Conservation (phyloP, 2,797 vertebrate genomes). For the Tragelaphus eurycerus region DNA sequence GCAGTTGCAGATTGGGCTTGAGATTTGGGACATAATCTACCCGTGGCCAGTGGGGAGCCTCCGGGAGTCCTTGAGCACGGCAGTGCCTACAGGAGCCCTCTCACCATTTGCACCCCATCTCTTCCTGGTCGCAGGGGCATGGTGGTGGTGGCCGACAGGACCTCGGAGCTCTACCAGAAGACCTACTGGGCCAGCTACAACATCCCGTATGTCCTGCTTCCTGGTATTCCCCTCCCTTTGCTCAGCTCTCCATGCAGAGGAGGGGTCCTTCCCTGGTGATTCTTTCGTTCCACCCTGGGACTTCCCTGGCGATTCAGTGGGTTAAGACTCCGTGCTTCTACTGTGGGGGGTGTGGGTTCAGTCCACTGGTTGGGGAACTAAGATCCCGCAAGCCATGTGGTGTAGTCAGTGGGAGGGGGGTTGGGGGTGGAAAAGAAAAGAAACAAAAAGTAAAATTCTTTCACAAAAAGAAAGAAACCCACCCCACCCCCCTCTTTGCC, state of each 20-base stretch:
- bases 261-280: background rate
- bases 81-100: rapidly evolving
- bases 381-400: background rate
- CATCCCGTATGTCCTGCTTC: constrained; percentile 87
- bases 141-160: constrained; percentile 87
- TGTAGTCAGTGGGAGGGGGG: background rate
- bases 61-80: rapidly evolving
- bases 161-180: constrained; percentile 87
- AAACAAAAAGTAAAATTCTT: background rate
- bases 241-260: rapidly evolving
- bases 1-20: rapidly evolving
- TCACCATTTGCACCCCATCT: rapidly evolving
- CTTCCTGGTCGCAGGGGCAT: constrained; percentile 83
- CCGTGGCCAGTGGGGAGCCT: background rate
- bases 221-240: background rate
- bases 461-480: background rate
- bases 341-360: background rate
- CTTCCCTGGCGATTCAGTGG: background rate
- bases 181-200: constrained; percentile 98
- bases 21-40: background rate
- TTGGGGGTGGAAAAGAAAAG: background rate
- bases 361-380: background rate
- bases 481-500: background rate
- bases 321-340: background rate
- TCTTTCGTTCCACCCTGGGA: background rate